Evolutionary conservation across 2,797 vertebrate genomes (phyloP), one percentile per base, ranked within the genome.

Genomic region (Crenichthys baileyi): DNA sequence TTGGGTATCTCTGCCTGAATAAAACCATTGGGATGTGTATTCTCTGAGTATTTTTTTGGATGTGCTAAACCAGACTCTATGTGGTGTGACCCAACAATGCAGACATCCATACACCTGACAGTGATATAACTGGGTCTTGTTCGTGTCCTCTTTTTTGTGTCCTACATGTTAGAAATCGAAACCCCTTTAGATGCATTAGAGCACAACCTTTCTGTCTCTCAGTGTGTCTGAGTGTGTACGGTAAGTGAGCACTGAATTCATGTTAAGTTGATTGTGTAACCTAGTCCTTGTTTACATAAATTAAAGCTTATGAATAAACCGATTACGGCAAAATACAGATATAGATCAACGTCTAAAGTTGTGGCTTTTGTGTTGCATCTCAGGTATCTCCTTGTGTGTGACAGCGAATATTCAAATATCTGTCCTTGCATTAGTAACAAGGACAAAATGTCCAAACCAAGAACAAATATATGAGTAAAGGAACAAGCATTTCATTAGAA

Each of bases 241-340:
- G 5, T 31, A 61, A 31, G 60, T 31, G 60, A 61, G 7, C 60
- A 8, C 26, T 76, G 63, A 44, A 56, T 61, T 48, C 36, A 68
- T 68, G 61, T 77, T 79, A 82, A 75, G 13, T 31, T 31, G 24
- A 46, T 78, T 75, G 31, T 82, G 82, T 79, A 58, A 76, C 39
- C 0, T 46, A 82, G 78, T 86, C 68, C 87, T 31, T 87, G 86
- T 91, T 87, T 92, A 87, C 87, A 83, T 77, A 1, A 56, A 90
- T 86, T 89, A 90, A 89, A 91, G 77, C 58, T 76, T 63, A 61
- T 39, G 36, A 79, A 82, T 77, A 9, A 26, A 77, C 29, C 15
- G 0, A n/a, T 44, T 75, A 39, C 76, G 9, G 51, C 26, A 75
- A 79, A 68, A 51, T 13, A 5, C 13, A 3, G 24, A 8, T 41